Evolutionary conservation across 2,113 vertebrate species (phyloP).

Genomic region (Haliaeetus leucogaster): DNA sequence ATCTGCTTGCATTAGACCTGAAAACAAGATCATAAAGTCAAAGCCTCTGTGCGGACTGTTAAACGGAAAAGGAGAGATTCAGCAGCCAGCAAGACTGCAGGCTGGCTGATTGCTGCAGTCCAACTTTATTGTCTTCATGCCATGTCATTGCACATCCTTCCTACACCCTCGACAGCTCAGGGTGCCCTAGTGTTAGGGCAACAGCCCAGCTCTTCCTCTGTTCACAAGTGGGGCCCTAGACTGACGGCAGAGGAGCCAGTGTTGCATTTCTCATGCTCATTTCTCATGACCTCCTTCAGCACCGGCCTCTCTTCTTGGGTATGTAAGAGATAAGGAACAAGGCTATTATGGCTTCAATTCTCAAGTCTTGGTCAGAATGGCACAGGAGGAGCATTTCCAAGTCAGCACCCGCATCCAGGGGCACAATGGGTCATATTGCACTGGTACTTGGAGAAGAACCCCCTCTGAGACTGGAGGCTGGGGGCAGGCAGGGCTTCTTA

Average conservation of each 20-base stretch:
- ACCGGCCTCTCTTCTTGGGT: not conserved
- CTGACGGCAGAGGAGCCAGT: not conserved
- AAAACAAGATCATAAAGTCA: not conserved
- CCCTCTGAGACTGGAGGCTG: not conserved
- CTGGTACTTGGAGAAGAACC: not conserved
- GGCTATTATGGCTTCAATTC: accelerated
- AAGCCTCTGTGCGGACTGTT: not conserved
- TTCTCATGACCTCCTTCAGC: not conserved
- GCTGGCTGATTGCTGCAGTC: not conserved
- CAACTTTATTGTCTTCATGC: accelerated
- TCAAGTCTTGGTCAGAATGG: not conserved
- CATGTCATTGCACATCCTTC: not conserved
- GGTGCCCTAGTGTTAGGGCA: not conserved
- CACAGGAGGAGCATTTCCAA: not conserved
- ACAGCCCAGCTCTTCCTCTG: not conserved
- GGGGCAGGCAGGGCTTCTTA: not conserved
- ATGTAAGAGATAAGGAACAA: not conserved
- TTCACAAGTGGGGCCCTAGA: accelerated
- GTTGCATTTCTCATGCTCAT: not conserved
- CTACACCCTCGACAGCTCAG: accelerated
- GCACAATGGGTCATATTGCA: not conserved
- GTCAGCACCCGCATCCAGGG: not conserved
- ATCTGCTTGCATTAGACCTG: not conserved
- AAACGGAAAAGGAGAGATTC: not conserved
- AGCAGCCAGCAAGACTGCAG: not conserved